These are phyloP conservation scores for Diaperis boleti DNA, from an alignment of 2,888 invertebrate genomes.

Conservation along the genomic window DNA sequence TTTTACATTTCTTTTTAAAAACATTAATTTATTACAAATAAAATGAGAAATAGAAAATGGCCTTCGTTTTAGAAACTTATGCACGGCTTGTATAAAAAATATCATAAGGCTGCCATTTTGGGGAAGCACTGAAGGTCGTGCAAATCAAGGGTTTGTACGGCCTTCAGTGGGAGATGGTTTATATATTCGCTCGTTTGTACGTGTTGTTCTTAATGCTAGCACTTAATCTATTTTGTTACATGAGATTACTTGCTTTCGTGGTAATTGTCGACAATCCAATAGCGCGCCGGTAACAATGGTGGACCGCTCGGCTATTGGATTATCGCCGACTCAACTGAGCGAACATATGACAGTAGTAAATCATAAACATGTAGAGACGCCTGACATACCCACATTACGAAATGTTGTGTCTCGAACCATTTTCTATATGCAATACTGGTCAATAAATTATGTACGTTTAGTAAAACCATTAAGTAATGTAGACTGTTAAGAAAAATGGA, in stretches of 20 bases:
- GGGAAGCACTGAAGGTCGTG: conserved; percentile 43
- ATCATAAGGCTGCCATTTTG: conserved; percentile 58
- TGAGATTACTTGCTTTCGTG: conserved; percentile 45
- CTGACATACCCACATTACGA: conserved; percentile 33
- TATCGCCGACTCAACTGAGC: conserved; percentile 50
- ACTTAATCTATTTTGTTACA: conserved; percentile 39
- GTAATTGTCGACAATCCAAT: no score
- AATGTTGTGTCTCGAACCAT: conserved; percentile 29
- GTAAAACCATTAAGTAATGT: conserved; percentile 35
- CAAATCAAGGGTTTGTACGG: conserved; percentile 41
- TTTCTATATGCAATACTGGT: conserved; percentile 38
- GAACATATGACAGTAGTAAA: conserved; percentile 48
- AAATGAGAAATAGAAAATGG: conserved; percentile 58
- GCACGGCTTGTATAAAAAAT: conserved; percentile 60
- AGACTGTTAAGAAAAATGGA: conserved; percentile 41
- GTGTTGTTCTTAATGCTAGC: conserved; percentile 30
- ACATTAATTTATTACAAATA: conserved; percentile 59
- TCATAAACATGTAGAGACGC: conserved; percentile 19
- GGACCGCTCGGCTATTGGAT: no score
- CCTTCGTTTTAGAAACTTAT: conserved; percentile 50
- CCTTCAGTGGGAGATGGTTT: conserved; percentile 20
- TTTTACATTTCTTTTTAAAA: conserved; percentile 63
- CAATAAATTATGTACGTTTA: conserved; percentile 18
- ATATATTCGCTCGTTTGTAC: conserved; percentile 31
- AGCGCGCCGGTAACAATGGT: no score